Evolutionary conservation across 1,140 invertebrate genomes (phyloP), one percentile per base, ranked within the genome.

Genomic region (Euschistus heros): DNA sequence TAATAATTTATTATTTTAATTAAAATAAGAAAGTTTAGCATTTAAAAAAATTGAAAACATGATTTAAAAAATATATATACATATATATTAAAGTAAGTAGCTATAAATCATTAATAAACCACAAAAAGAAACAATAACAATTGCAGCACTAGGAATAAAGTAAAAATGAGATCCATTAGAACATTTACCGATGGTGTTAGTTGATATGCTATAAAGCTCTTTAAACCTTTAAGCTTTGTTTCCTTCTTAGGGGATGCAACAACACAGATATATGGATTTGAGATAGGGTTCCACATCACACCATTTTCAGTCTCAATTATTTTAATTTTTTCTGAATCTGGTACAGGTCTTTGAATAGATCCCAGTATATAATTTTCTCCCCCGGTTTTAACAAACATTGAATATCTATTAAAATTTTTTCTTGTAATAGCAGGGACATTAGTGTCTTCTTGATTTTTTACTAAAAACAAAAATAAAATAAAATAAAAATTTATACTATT

Each of bases 131-230:
- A 37, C 10, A 5, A 30, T 37, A 10, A 37, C 13, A 6, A 13
- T 37, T 37, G 7, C 13, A 10, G 33, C 33, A 37, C 27, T 37
- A 37, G 7, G 13, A 37, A 37, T 7, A 30, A 30, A 30, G 7
- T 37, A 4, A 10, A 37, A 37, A 6, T 10, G 13, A 37, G 10
- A 37, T 37, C 13, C 10, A 37, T 37, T 10, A 37, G 13, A 37
- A 37, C 10, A 78, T 79, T 79, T 78, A 86, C 84, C 66, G 92
- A 94, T 22, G 94, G 94, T 67, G 92, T 97, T 62, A 98, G 75
- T 73, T 94, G 91, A 79, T 98, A 98, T 63, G 93, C 93, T 70
- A 98, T 98, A 73, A 91, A 98, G 74, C 91, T 96, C 77, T 98
- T 98, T 65, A 98, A 83, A 24, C 96, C 95, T 75, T 97, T 97